Evolutionary conservation across 2,113 vertebrate species (phyloP), one percentile per base, ranked within the genome.

Genomic region (Xiphophorus hellerii): DNA sequence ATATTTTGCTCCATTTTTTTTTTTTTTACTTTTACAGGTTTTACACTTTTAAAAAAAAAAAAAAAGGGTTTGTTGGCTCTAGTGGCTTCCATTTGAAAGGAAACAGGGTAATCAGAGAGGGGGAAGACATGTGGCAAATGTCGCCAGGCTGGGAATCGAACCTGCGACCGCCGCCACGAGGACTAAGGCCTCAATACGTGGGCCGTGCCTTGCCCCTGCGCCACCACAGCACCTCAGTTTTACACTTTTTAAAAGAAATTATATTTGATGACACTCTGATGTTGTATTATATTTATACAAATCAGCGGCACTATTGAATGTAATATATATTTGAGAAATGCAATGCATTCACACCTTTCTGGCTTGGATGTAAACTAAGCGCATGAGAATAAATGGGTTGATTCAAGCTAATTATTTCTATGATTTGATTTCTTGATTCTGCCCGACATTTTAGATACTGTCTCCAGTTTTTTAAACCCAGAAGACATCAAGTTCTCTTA

Each of bases 261-360:
- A 70, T 92, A 90, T 85, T 90, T 72, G 85, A 69, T 69, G 10
- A 87, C 2, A 80, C 29, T 39, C 81, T 89, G 79, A 79, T 88
- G 54, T 88, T 93, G 80, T 84, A 84, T 87, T 89, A 66, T 91
- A 88, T 93, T 92, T 93, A 87, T 92, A 85, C 66, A 29, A 30
- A 73, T 78, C 48, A 63, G 62, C 64, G 78, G 77, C 82, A 82
- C 76, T 77, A 73, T 77, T 85, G 82, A 85, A 87, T 89, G 84
- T 83, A 66, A 58, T n/a, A 65, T 10, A 33, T 66, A 37, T 37
- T 37, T 80, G 79, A 2, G 3, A 79, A 86, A 81, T 37, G 31
- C 42, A 88, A 70, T 74, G 69, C 73, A 67, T 44, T 65, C 79
- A 1, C 71, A 31, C 77, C 82, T 44, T 67, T 35, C 77, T 79